Evolutionary conservation across 2,888 invertebrate genomes (phyloP), one percentile per base, ranked within the genome.

Genomic region (Drosophila atripex): DNA sequence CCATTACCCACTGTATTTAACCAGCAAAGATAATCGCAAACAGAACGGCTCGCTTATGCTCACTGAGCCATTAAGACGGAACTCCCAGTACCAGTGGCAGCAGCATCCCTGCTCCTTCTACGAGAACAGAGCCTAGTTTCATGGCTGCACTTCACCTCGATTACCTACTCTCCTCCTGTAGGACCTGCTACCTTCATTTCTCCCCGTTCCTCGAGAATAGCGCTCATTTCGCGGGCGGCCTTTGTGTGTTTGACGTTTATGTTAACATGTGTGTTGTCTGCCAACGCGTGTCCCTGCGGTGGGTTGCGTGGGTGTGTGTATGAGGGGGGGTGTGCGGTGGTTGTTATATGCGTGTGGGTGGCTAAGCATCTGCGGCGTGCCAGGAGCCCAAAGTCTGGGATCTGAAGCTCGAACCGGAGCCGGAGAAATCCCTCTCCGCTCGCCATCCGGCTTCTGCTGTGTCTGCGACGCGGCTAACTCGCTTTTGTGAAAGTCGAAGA

Each of bases 181-280:
- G 38, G 30, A 39, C 23, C 35, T 9, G 51, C 41, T 28, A 18
- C 23, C 12, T 14, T 32, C 59, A 14, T 3, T 18, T 6, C 35
- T 35, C 35, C n/a, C 30, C 30, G 18, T 16, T 41, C 50, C 14
- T 9, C 51, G 12, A 12, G 23, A 14, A 43, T 41, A 32, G 39
- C 51, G 16, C 21, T 47, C 12, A 23, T 41, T 55, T 55, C 65
- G 69, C 69, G 69, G 53, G 30, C 73, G 76, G 64, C 86, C 82
- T 82, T 87, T 82, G 82, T 88, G 82, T 86, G 80, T 83, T 86
- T 84, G 87, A 84, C 84, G 86, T 86, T 84, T 86, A 88, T 84
- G 86, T 88, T 86, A 86, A 84, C 84, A 84, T 84, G 84, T 88
- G 77, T 86, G 84, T 80, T 85, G 76, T 82, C 74, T 76, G 82